Evolutionary conservation across 2,888 invertebrate genomes (phyloP).

Genomic region (Ephialtes manifestator): DNA sequence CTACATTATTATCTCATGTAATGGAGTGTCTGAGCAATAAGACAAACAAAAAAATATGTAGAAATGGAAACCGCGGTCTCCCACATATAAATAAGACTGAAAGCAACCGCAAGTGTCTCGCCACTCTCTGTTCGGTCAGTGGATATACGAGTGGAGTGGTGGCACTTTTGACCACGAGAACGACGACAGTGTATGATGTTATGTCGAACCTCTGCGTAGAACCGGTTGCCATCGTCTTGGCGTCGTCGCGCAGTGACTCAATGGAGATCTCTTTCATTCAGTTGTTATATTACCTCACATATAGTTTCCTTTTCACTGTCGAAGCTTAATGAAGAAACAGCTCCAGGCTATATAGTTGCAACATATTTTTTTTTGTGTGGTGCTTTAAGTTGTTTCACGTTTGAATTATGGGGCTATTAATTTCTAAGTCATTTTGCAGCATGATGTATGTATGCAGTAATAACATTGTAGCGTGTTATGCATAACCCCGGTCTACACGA

Average conservation of each 20-base stretch:
- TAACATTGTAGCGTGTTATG: slow-evolving; percentile 29
- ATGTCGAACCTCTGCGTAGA: slow-evolving; percentile 45
- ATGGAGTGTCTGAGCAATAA: neutral
- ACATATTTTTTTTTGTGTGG: neutral
- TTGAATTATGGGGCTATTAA: slow-evolving; percentile 40
- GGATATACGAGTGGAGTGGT: slow-evolving; percentile 26
- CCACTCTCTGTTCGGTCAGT: slow-evolving; percentile 15
- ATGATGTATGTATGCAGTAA: slow-evolving; percentile 25
- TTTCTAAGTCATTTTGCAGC: slow-evolving; percentile 16
- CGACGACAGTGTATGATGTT: neutral
- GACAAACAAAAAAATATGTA: neutral
- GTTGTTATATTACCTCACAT: neutral
- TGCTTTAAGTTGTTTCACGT: neutral
- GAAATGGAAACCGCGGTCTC: slow-evolving; percentile 42
- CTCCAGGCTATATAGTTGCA: neutral
- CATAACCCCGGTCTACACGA: neutral
- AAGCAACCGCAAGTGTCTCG: slow-evolving; percentile 28
- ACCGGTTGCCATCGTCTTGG: slow-evolving; percentile 58
- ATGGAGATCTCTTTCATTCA: slow-evolving; percentile 24
- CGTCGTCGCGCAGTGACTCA: slow-evolving; percentile 13
- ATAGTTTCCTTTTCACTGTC: neutral
- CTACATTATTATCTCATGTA: slow-evolving; percentile 25
- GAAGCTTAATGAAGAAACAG: neutral
- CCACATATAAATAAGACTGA: slow-evolving; percentile 24
- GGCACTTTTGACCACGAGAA: slow-evolving; percentile 16